Percentiles rank a stretch among this genome's conserved stretches.
These are phyloP conservation scores for Dufourea novaeangliae DNA, from an alignment of 1,140 invertebrate species.

Conservation along the genomic window DNA sequence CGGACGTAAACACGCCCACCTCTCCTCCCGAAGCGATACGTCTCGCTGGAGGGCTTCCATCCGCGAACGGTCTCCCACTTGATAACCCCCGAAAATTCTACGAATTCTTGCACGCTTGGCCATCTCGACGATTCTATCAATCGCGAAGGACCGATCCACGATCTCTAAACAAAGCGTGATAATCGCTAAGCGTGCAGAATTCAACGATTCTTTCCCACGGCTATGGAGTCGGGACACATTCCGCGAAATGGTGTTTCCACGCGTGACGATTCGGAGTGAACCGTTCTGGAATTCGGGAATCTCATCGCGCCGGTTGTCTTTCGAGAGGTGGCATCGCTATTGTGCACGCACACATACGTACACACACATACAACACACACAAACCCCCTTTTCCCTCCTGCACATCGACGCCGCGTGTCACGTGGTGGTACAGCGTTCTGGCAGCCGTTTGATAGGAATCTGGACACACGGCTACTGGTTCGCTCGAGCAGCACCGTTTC, in stretches of 20 bases:
- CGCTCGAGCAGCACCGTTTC: conserved; percentile 37
- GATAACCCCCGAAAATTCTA: neutral
- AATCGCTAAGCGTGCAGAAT: neutral
- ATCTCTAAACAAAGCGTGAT: too few species aligned
- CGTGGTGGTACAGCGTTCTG: conserved; percentile 30
- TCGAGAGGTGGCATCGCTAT: conserved; percentile 37
- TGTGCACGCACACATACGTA: conserved; percentile 62
- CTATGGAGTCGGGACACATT: neutral
- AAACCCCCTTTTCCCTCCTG: conserved; percentile 2
- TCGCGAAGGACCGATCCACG: too few species aligned
- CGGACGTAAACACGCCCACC: neutral
- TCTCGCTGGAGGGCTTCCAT: too few species aligned
- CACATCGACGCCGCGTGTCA: conserved; percentile 34
- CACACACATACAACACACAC: conserved; percentile 62
- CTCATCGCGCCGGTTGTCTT: conserved; percentile 28
- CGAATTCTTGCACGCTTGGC: neutral
- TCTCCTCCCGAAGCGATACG: too few species aligned
- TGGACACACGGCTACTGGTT: conserved; percentile 17
- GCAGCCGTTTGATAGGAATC: conserved; percentile 15
- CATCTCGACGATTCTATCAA: too few species aligned
- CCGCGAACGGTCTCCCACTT: neutral
- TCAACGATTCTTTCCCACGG: neutral
- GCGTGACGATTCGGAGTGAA: neutral
- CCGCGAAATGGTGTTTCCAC: neutral
- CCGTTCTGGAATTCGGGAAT: neutral